Evolutionary conservation across 2,113 vertebrate genomes (phyloP), one percentile per base, ranked within the genome.

Genomic region (Pseudolaguvia tuberculata): DNA sequence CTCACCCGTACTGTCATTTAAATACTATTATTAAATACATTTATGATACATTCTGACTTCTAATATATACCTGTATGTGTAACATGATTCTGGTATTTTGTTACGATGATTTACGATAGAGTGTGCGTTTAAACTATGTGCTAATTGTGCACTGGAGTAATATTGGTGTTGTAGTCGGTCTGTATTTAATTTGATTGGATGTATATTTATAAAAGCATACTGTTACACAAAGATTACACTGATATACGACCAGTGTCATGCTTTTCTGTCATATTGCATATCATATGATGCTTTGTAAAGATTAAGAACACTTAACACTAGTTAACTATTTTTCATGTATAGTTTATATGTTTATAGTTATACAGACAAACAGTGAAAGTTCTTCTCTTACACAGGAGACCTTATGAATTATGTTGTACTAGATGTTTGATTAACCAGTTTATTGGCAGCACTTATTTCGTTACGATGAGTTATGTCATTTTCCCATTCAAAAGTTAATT

Each of bases 391-490:
- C n/a, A n/a, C n/a, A 47, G 7, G 21, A n/a, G 25, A 2, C 8
- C 5, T 35, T 35, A 35, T 35, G 18, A 23, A 62, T 47, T 65
- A 50, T 14, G 3, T 35, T 15, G 50, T 23, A n/a, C n/a, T n/a
- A 63, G n/a, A 63, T 27, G 55, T 2, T 65, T 61, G 47, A 51
- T 27, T 68, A 81, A 73, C 31, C 70, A 35, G 57, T 76, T 39
- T 62, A 66, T 51, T 39, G 35, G 25, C 1, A 13, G 3, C 1
- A 53, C 47, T 52, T n/a, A n/a, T n/a, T n/a, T n/a, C n/a, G n/a
- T n/a, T n/a, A n/a, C n/a, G n/a, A n/a, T n/a, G n/a, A n/a, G n/a
- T n/a, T n/a, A n/a, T n/a, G n/a, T 62, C 3, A 17, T 51, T 29
- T 18, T 13, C 48, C 29, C 50, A 42, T 11, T 13, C 7, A 73